Base-by-base conservation (phyloP, 1,140 invertebrate genomes). In the Bicyclus anynana region DNA sequence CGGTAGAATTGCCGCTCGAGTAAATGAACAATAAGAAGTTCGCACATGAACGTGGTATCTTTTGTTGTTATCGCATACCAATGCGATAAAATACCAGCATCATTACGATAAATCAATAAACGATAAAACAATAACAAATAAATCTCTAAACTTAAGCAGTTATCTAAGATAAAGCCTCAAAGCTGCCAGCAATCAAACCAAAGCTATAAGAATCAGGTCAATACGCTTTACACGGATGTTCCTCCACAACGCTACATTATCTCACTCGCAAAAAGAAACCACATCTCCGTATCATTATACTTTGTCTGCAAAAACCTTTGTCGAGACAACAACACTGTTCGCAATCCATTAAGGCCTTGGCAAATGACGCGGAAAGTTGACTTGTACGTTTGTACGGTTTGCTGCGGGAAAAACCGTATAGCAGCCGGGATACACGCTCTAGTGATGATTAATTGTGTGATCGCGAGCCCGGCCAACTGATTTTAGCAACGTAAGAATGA, bases 311-410 rank as follows among this genome's bases (percentile, higher is more conserved):
- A 77, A 77, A 73, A 69, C 67, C 69, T 72, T 77, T 78, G 72
- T 76, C 60, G 74, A 80, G 76, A 83, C 77, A 84, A 81, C 75
- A 74, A 62, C 69, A 67, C 69, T 59, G 63, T 66, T 75, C 72
- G 72, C 72, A 82, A 82, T 87, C 81, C 81, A 87, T 84, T 87
- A 87, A 64, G 72, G 63, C 57, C 59, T 65, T 55, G 68, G 71
- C 71, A 82, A 87, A 87, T 87, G 81, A 87, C 60, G 75, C 77
- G 77, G 74, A 80, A 84, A 84, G 74, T 80, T 77, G 67, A 82
- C 70, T 80, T 69, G 68, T 80, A 70, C 69, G 69, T 66, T 69
- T 69, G 67, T 62, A 67, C 53, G 14, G 55, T 59, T 65, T 61
- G 62, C 55, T 67, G 58, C 51, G 46, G 53, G 59, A 67, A 69